Evolutionary conservation across 2,113 vertebrate genomes (phyloP), one percentile per base, ranked within the genome.

Genomic region (Catharus fuscescens): DNA sequence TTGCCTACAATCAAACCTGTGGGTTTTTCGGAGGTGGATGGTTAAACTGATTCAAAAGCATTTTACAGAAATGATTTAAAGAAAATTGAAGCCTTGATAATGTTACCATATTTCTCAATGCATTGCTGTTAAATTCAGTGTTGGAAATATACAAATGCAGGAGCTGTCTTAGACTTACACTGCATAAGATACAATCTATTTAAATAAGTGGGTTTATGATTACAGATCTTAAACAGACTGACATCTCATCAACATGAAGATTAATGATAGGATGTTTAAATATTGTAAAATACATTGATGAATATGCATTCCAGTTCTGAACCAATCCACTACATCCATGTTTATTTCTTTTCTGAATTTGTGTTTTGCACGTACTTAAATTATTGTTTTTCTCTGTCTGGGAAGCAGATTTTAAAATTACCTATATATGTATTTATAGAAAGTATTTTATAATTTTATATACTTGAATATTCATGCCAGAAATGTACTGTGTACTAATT

Each of bases 361-460:
- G 47, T 8, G 31, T 52, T 93, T 93, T 94, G 32, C 62, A 87
- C 25, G 2, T 59, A 79, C 45, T 64, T 79, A 85, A 92, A 77
- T 94, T 42, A 90, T 86, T 79, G 24, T 91, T 91, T 95, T 90
- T 29, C 40, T 80, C 40, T 80, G 59, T 87, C 94, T 94, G 21
- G 42, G 32, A 94, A 88, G 56, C 14, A 69, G 42, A 70, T 88
- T 88, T 95, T 87, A 61, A 95, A 92, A 95, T 91, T 95, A 77
- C 29, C 16, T 42, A 53, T 60, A 44, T 89, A 77, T 12, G 20
- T 85, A 91, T 95, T 92, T 95, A 93, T 92, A 62, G 87, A 90
- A 90, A 53, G 53, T 65, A 45, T 45, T 47, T 84, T 81, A 45
- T 60, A 85, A 80, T 65, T 90, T 69, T 23, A 26, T 90, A 21